These are phyloP conservation scores for Apostichopus parvimensis DNA, from an alignment of 35 echinoderm and acorn worm species.

Conservation along the genomic window DNA sequence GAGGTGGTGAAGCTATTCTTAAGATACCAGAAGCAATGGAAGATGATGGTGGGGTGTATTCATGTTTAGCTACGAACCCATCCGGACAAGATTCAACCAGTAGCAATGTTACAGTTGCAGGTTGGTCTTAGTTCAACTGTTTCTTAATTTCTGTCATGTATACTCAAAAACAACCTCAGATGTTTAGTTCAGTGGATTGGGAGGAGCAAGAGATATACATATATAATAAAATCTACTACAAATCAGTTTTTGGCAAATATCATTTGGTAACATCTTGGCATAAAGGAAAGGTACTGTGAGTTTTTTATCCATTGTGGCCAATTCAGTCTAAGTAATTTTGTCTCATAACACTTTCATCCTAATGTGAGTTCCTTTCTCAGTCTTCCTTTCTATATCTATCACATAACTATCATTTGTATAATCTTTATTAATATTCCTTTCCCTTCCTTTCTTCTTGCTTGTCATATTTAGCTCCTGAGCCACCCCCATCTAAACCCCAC, in stretches of 20 bases:
- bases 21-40: constrained; percentile 23
- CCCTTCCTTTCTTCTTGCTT: not conserved
- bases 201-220: not conserved
- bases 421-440: not conserved
- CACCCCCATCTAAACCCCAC: constrained; percentile 45
- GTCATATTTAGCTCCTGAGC: not conserved
- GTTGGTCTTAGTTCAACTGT: constrained; percentile 1
- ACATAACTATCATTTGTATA: not conserved
- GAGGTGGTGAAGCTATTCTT: constrained; percentile 9
- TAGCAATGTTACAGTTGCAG: constrained; percentile 25
- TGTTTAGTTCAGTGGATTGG: not conserved
- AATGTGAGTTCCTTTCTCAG: not conserved
- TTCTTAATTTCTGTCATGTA: not conserved
- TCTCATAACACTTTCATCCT: too few relatives aligned
- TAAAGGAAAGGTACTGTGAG: not conserved
- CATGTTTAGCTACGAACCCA: constrained; percentile 73
- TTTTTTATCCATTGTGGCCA: not conserved
- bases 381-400: not conserved
- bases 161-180: not conserved
- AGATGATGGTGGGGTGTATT: constrained; percentile 62
- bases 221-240: not conserved
- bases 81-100: constrained; percentile 22
- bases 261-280: not conserved
- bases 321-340: not conserved
- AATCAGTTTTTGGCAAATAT: not conserved